Evolutionary conservation across 2,888 invertebrate genomes (phyloP).

Genomic region (Callinectes sapidus): DNA sequence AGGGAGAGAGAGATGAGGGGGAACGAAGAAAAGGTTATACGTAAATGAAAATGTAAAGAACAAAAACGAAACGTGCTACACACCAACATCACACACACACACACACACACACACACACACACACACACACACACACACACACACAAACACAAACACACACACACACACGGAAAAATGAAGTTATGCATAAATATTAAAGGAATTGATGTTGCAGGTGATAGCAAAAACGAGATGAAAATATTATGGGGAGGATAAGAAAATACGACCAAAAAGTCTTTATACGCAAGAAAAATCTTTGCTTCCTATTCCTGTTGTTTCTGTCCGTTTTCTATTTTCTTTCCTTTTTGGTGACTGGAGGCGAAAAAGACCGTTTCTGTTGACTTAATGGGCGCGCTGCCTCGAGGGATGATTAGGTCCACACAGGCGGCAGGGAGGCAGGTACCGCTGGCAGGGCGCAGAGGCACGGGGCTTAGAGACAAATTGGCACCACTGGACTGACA

Average conservation of each 20-base stretch:
- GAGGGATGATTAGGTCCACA: slow-evolving; percentile 7
- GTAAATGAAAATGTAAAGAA: neutral
- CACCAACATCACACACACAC: neutral
- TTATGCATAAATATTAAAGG: neutral
- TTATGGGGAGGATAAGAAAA: neutral
- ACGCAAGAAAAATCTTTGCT: neutral
- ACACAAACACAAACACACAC: neutral
- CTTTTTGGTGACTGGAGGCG: slow-evolving; percentile 11
- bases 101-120: neutral
- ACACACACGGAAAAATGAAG: neutral
- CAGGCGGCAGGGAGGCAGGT: neutral
- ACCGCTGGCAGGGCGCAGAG: neutral
- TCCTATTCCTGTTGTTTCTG: neutral
- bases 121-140: neutral
- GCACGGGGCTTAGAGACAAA: neutral
- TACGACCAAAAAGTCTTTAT: neutral
- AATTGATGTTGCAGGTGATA: neutral
- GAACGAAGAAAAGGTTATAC: neutral
- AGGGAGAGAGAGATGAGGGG: neutral
- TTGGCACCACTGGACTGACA: neutral
- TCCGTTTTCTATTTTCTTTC: neutral
- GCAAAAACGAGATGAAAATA: neutral
- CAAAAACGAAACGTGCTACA: neutral
- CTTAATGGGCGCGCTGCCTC: neutral
- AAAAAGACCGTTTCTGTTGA: neutral